phyloP scores from a whole-genome alignment of 2,113 vertebrate species.

The rabbit (Oryctolagus cuniculus) region mOryCun1.1 NC_091433.1:6214001-6214500 shows the following conservation, averaged over 20 bases:
- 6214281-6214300: fast-evolving
- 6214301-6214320: background rate
- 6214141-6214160: no score
- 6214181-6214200: background rate
- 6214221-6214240: background rate
- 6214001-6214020: no score
- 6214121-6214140: background rate
- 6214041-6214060: background rate
- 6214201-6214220: no score
- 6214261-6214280: background rate
- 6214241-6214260: background rate
- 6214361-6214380: fast-evolving
- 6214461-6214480: background rate
- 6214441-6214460: background rate
- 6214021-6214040: no score
- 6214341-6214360: no score
- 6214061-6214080: background rate
- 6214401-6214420: background rate
- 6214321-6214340: fast-evolving
- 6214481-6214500: background rate
- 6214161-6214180: no score
- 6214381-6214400: background rate
- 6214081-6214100: background rate
- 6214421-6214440: background rate
- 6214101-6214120: background rate